Percentiles rank a stretch among this genome's conserved stretches.
These are phyloP conservation scores for Lanistes nyassanus DNA, from an alignment of 1,140 invertebrate genomes.

Conservation along the genomic window DNA sequence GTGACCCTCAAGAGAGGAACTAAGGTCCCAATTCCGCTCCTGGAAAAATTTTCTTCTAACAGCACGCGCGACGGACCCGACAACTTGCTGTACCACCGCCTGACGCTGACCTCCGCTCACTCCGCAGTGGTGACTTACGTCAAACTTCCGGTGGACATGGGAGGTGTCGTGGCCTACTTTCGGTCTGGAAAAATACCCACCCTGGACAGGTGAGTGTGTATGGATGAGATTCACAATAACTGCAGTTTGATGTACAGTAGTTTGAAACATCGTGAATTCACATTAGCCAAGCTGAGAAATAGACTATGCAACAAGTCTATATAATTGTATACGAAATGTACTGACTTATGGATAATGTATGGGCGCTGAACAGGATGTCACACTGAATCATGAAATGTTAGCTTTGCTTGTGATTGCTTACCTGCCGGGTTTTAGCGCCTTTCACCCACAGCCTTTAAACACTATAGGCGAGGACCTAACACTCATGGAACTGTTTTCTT, in stretches of 20 bases:
- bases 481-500: no score
- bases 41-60: neutral
- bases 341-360: neutral
- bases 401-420: no score
- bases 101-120: neutral
- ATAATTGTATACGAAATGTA: neutral
- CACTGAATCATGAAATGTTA: no score
- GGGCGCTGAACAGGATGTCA: neutral
- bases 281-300: no score
- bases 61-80: neutral
- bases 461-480: no score
- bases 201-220: neutral
- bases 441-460: no score
- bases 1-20: neutral
- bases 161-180: conserved; percentile 6
- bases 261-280: neutral
- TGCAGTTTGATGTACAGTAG: neutral
- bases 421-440: no score
- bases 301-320: neutral
- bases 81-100: conserved; percentile 21
- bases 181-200: neutral
- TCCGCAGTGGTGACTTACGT: neutral
- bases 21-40: neutral
- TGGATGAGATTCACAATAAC: neutral
- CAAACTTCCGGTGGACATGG: neutral